Conservation (phyloP, 2,888 invertebrate species). For the Pterostichus madidus region DNA sequence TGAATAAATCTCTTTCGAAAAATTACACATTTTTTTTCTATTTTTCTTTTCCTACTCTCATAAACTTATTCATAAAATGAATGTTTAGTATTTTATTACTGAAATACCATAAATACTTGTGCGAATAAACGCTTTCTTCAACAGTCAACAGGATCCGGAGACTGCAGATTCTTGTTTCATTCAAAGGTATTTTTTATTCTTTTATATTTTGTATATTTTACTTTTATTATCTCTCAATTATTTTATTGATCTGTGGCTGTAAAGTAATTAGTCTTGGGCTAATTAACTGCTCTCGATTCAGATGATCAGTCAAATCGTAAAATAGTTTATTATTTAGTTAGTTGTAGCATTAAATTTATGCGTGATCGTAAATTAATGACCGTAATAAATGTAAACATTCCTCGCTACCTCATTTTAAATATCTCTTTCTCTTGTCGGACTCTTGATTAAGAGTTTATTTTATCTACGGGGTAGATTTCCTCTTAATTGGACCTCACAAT, state of each 20-base stretch:
- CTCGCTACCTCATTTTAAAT: constrained; percentile 44
- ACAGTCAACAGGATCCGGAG: too few relatives aligned
- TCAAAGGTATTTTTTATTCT: too few relatives aligned
- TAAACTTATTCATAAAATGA: not conserved
- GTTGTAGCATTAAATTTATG: constrained; percentile 50
- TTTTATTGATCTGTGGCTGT: constrained; percentile 2
- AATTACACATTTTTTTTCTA: constrained; percentile 34
- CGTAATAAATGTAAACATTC: constrained; percentile 51
- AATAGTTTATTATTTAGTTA: constrained; percentile 63
- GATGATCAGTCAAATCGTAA: constrained; percentile 44
- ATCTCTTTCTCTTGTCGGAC: constrained; percentile 15
- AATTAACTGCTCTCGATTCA: constrained; percentile 10
- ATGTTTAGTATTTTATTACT: too few relatives aligned
- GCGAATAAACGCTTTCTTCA: too few relatives aligned
- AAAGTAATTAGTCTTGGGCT: constrained; percentile 4
- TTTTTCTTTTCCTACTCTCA: not conserved
- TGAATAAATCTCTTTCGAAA: constrained; percentile 79
- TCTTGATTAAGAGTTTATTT: constrained; percentile 14
- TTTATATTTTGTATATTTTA: too few relatives aligned
- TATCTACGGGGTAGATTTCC: too few relatives aligned
- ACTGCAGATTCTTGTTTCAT: too few relatives aligned
- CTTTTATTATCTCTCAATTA: not conserved
- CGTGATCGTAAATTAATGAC: constrained; percentile 55
- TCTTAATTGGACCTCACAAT: too few relatives aligned
- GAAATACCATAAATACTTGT: too few relatives aligned